phyloP scores from a whole-genome alignment of 2,797 vertebrate genomes.

The Acrocephalus scirpaceus region DNA sequence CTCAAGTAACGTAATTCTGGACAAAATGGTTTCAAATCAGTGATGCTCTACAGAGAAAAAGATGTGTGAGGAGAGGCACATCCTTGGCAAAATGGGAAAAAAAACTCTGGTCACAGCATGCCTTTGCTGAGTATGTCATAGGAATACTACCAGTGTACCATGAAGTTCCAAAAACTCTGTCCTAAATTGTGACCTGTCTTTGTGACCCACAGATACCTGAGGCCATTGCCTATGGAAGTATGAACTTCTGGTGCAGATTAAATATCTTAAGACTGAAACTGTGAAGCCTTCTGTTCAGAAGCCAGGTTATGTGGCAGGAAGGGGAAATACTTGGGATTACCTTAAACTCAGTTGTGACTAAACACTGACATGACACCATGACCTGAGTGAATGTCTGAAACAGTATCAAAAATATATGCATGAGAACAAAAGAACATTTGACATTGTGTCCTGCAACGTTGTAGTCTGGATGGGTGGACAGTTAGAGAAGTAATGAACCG shows the following conservation, averaged over 20 bases:
- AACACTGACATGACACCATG: neutral
- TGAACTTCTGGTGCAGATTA: neutral
- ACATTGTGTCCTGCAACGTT: neutral
- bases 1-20: slow-evolving; percentile 10
- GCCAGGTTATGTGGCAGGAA: neutral
- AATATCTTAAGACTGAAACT: neutral
- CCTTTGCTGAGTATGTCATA: neutral
- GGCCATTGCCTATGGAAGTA: neutral
- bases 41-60: neutral
- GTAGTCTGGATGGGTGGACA: neutral
- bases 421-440: neutral
- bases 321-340: neutral
- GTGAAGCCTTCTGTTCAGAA: neutral
- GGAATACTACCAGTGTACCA: too few species aligned
- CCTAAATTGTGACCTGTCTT: neutral
- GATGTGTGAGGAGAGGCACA: neutral
- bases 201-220: neutral
- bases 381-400: neutral
- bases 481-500: neutral
- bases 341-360: neutral
- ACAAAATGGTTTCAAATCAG: neutral
- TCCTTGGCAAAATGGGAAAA: neutral
- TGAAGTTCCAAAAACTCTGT: neutral
- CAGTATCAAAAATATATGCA: fast-evolving
- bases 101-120: neutral